These are phyloP conservation scores for Propithecus deckenii DNA, from an alignment of 2,797 vertebrate genomes.

Conservation along the genomic window DNA sequence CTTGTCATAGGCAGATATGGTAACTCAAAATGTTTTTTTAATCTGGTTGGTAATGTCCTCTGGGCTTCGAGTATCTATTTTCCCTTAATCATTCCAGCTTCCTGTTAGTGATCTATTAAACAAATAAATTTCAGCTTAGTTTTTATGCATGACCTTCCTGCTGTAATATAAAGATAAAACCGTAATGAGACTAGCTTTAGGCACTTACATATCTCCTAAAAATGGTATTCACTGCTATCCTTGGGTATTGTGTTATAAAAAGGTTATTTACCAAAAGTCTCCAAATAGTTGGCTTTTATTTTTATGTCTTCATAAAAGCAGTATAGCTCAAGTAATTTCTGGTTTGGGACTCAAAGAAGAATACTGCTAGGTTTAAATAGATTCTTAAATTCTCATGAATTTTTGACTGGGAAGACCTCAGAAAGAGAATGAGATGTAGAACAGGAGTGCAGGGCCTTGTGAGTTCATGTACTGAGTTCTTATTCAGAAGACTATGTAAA, in stretches of 20 bases:
- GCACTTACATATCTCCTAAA: neutral
- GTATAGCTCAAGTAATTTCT: slow-evolving; percentile 28
- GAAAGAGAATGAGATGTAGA: neutral
- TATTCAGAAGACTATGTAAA: neutral
- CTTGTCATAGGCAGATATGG: slow-evolving; percentile 54
- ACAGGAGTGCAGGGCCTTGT: neutral
- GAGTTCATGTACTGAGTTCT: neutral
- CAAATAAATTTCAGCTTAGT: slow-evolving; percentile 37
- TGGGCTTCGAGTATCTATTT: slow-evolving; percentile 46
- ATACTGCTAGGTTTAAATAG: neutral
- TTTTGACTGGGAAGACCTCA: neutral
- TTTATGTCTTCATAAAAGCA: slow-evolving; percentile 44
- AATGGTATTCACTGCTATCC: neutral
- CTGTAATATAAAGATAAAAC: neutral
- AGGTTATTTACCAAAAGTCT: slow-evolving; percentile 40
- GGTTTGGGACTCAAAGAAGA: slow-evolving; percentile 23
- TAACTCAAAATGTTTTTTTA: slow-evolving; percentile 58
- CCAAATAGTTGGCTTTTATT: slow-evolving; percentile 44
- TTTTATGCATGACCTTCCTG: slow-evolving; percentile 9
- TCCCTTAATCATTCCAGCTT: slow-evolving; percentile 38
- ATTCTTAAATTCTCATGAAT: slow-evolving; percentile 35
- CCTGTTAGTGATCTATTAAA: slow-evolving; percentile 47
- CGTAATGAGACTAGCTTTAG: neutral
- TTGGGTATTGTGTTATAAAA: slow-evolving; percentile 17
- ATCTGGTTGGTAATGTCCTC: slow-evolving; percentile 51